A percentile compares a stretch with the other conserved stretches of the same genome.
phyloP scores from a whole-genome alignment of 2,888 invertebrate species.

The Tachina grossa region DNA sequence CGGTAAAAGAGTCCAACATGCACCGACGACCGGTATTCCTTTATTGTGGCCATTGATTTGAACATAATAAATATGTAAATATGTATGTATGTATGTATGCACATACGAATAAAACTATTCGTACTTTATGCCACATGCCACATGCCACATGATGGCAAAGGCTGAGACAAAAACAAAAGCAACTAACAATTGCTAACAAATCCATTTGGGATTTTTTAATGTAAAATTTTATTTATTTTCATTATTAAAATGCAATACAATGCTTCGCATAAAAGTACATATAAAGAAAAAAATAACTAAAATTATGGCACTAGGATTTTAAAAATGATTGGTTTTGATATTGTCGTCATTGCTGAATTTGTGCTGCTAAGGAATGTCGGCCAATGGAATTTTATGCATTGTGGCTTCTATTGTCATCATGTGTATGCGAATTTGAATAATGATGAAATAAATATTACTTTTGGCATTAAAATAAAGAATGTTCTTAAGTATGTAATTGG shows the following conservation, averaged over 20 bases:
- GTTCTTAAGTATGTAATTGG: neutral
- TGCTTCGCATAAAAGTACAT: constrained; percentile 11
- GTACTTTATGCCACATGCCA: constrained; percentile 43
- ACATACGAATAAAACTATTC: neutral
- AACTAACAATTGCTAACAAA: constrained; percentile 30
- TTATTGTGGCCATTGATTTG: constrained; percentile 32
- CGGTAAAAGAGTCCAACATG: constrained; percentile 64
- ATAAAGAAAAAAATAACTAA: neutral
- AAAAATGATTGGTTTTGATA: neutral
- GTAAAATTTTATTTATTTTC: constrained; percentile 24
- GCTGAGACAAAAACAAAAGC: neutral
- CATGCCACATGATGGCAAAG: constrained; percentile 41
- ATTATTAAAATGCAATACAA: constrained; percentile 43
- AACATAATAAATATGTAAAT: constrained; percentile 35
- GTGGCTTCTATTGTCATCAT: neutral
- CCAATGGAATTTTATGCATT: constrained; percentile 23
- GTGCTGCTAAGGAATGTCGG: constrained; percentile 8
- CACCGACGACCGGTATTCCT: neutral
- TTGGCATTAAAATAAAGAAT: neutral
- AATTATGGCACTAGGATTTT: constrained; percentile 46
- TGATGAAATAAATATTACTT: neutral
- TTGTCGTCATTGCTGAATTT: constrained; percentile 15
- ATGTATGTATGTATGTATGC: neutral
- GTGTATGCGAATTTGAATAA: neutral
- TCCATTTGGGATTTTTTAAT: constrained; percentile 54